These are phyloP conservation scores for Trachemys scripta DNA, from an alignment of 2,113 vertebrate genomes.

Conservation along the genomic window DNA sequence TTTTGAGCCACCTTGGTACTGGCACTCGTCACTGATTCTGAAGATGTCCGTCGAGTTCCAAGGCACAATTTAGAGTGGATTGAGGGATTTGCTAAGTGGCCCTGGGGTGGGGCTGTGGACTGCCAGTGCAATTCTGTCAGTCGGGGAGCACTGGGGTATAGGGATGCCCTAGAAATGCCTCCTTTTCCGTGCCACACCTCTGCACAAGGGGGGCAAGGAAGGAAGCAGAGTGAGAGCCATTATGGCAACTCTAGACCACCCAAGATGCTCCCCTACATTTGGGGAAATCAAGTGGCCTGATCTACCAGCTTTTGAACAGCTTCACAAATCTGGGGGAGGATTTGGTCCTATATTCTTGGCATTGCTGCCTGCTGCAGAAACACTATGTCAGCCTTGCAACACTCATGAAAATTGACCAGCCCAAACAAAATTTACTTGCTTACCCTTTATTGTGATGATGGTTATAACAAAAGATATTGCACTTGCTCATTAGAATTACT, in stretches of 20 bases:
- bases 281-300: background rate
- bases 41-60: background rate
- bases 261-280: background rate
- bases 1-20: background rate
- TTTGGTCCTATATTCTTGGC: background rate
- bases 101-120: background rate
- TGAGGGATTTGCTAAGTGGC: background rate
- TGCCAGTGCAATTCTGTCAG: background rate
- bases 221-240: background rate
- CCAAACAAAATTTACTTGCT: background rate
- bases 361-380: background rate
- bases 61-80: background rate
- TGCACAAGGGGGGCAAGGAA: background rate
- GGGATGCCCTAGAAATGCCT: background rate
- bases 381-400: background rate
- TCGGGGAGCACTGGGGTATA: background rate
- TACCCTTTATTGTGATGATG: background rate
- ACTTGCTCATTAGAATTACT: background rate
- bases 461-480: background rate
- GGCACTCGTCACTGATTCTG: background rate
- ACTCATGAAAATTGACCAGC: background rate
- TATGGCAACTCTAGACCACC: background rate
- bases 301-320: background rate
- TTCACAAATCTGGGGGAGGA: background rate
- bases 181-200: background rate